Percentiles rank a stretch among this genome's conserved stretches.
Evolutionary conservation across 2,797 vertebrate species (phyloP).

Genomic region (Malacoraja senta): DNA sequence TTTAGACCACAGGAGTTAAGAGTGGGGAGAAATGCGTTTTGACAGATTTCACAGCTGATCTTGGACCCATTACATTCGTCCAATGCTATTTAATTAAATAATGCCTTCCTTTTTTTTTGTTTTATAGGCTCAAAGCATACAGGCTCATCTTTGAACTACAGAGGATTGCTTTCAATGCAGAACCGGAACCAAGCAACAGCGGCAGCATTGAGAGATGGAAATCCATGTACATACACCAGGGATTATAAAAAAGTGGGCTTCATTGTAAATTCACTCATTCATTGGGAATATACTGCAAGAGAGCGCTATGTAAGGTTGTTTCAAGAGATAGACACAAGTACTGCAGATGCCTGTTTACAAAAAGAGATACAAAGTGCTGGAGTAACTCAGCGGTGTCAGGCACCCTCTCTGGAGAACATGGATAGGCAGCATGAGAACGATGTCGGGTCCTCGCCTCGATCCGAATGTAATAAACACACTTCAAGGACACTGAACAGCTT

Average conservation of each 20-base stretch:
- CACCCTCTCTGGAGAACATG: too few species aligned
- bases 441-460: too few species aligned
- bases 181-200: constrained; percentile 80
- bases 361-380: too few species aligned
- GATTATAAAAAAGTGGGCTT: constrained; percentile 98
- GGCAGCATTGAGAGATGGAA: constrained; percentile 94
- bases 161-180: constrained; percentile 89
- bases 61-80: background rate
- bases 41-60: background rate
- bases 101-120: background rate
- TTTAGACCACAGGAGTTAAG: too few species aligned
- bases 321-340: background rate
- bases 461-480: too few species aligned
- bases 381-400: too few species aligned
- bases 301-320: background rate
- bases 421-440: too few species aligned
- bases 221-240: constrained; percentile 95
- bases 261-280: constrained; percentile 71
- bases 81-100: background rate
- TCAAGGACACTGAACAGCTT: too few species aligned
- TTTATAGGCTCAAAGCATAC: constrained; percentile 73
- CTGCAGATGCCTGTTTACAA: too few species aligned
- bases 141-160: constrained; percentile 94
- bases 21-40: too few species aligned
- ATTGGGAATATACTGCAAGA: background rate